These are phyloP conservation scores for Atrichornis clamosus DNA, from an alignment of 2,113 vertebrate species.

Conservation along the genomic window DNA sequence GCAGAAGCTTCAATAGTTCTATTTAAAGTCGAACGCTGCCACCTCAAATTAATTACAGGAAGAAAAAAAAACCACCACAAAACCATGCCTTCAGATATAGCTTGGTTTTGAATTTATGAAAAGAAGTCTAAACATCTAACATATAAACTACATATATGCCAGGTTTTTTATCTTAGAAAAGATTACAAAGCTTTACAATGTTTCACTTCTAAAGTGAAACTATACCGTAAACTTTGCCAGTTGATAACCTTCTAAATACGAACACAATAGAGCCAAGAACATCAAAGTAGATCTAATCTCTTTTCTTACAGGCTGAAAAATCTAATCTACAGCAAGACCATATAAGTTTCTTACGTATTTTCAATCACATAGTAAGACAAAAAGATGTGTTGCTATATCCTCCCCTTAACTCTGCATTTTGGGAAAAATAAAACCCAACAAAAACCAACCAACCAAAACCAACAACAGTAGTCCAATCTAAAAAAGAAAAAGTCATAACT, in stretches of 20 bases:
- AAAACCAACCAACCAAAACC: background rate
- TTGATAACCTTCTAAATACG: background rate
- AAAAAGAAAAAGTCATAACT: background rate
- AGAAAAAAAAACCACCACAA: accelerated
- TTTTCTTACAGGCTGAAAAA: background rate
- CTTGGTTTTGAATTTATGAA: background rate
- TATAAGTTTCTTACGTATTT: background rate
- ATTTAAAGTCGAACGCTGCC: background rate
- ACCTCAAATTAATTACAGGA: background rate
- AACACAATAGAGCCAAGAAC: background rate
- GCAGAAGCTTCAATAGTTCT: background rate
- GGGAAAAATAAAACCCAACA: background rate
- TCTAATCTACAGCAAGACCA: background rate
- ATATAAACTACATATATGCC: background rate
- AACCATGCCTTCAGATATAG: background rate
- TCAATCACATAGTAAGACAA: background rate
- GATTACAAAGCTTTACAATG: background rate
- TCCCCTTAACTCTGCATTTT: background rate
- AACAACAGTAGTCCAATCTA: background rate
- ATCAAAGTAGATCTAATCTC: background rate
- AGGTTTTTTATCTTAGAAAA: background rate
- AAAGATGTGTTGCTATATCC: background rate
- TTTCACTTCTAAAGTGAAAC: background rate
- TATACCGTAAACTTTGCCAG: background rate
- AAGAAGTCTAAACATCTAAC: background rate